Evolutionary conservation across 2,113 vertebrate species (phyloP).

Genomic region (Silurus asotus): DNA sequence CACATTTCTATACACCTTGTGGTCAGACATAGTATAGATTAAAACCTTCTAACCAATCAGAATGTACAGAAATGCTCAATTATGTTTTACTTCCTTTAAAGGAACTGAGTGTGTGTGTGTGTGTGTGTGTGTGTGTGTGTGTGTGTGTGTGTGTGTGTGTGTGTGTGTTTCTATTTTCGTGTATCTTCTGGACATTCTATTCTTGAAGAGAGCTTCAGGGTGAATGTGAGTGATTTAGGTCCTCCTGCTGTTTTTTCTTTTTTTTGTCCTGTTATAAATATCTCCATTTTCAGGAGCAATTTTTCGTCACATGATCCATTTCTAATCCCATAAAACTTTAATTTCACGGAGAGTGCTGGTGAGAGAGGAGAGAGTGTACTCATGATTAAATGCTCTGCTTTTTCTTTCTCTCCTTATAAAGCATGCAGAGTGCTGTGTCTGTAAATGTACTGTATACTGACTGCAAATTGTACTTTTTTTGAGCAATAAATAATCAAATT

Average conservation of each 20-base stretch:
- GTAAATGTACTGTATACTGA: background rate
- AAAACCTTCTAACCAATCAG: background rate
- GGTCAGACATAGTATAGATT: background rate
- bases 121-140: background rate
- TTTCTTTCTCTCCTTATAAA: background rate
- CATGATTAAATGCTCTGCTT: background rate
- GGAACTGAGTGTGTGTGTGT: background rate
- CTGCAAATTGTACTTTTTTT: background rate
- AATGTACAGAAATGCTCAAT: background rate
- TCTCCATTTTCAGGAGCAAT: conserved; percentile 7
- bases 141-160: background rate
- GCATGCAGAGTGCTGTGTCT: background rate
- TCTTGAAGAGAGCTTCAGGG: conserved; percentile 3
- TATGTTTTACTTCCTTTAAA: background rate
- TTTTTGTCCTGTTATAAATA: conserved; percentile 15
- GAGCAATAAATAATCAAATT: background rate
- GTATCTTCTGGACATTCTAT: background rate
- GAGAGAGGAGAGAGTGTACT: background rate
- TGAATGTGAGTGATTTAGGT: conserved; percentile 4
- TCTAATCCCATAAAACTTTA: conserved; percentile 31
- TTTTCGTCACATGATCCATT: conserved; percentile 18
- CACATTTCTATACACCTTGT: background rate
- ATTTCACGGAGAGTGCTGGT: conserved; percentile 1
- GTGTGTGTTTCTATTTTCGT: background rate
- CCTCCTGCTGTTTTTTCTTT: conserved; percentile 12